Evolutionary conservation across 1,140 invertebrate genomes (phyloP).

Genomic region (Aricia agestis): DNA sequence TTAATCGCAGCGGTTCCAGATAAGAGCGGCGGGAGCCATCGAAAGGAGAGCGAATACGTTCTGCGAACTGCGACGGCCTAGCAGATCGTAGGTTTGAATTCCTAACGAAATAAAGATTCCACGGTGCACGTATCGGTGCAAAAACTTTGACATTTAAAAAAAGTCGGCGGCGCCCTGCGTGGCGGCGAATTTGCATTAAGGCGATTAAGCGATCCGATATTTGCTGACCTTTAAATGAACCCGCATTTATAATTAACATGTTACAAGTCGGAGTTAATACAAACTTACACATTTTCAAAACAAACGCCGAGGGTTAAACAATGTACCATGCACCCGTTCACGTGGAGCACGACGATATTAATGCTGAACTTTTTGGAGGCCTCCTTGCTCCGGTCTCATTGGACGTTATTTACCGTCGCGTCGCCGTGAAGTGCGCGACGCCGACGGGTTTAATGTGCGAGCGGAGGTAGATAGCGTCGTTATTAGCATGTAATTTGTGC

Average conservation of each 20-base stretch:
- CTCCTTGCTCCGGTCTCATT: background rate
- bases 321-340: background rate
- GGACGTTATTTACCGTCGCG: background rate
- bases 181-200: conserved; percentile 21
- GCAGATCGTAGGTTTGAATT: background rate
- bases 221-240: conserved; percentile 23
- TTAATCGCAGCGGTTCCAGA: conserved; percentile 4
- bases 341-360: background rate
- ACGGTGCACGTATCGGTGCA: background rate
- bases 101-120: background rate
- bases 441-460: conserved; percentile 3
- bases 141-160: conserved; percentile 14
- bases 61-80: background rate
- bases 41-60: background rate
- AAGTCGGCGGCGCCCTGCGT: background rate
- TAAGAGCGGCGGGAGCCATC: background rate
- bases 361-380: background rate
- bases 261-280: conserved; percentile 14
- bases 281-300: conserved; percentile 14
- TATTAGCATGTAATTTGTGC: conserved; percentile 72
- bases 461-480: conserved; percentile 38
- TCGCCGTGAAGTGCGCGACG: background rate
- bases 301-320: background rate
- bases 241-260: conserved; percentile 20
- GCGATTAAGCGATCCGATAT: conserved; percentile 22